Base-by-base conservation (phyloP, 2,113 vertebrate genomes). In the Muntiacus muntjak region DNA sequence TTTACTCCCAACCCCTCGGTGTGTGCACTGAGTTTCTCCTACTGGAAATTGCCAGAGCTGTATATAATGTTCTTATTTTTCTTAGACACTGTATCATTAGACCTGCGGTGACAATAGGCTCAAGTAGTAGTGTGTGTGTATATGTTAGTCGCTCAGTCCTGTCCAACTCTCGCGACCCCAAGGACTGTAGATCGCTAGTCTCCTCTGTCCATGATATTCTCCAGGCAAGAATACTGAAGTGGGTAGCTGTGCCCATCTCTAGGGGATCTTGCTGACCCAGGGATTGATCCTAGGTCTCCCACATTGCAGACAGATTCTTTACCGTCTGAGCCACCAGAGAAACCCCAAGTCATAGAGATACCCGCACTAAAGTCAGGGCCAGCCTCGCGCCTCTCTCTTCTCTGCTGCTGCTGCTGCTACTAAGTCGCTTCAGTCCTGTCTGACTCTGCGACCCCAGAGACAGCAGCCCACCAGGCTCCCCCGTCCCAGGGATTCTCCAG, bases 101-200 rank as follows among this genome's bases (percentile, higher is more conserved):
- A 52, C n/a, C 16, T 79, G 11, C 2, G n/a, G 14, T 67, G 23
- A 33, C 3, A 78, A 45, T 14, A 64, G 19, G 43, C 14, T 74
- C 40, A 43, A 76, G 23, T 62, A 62, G 58, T 14, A 30, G 13
- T 4, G 40, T 76, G 6, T 13, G 11, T 74, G 67, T 40, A 17
- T 25, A 3, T 28, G 23, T 43, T 4, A 43, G 17, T 67, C 0
- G 8, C 33, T 21, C n/a, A 21, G 33, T 67, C 16, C 15, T n/a
- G 62, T 67, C n/a, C 4, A 1, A 67, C 33, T 36, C 33, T 67
- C 3, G 0, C 1, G 0, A 67, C 17, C 16, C 17, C 64, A 36
- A 9, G 64, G 33, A 67, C 15, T 67, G 33, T 36, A 67, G 16
- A n/a, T 17, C 1, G 33, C 64, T 16, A 9, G 17, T n/a, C 64